Evolutionary conservation across 2,888 invertebrate genomes (phyloP), one percentile per base, ranked within the genome.

Genomic region (Lomographa bimaculata): DNA sequence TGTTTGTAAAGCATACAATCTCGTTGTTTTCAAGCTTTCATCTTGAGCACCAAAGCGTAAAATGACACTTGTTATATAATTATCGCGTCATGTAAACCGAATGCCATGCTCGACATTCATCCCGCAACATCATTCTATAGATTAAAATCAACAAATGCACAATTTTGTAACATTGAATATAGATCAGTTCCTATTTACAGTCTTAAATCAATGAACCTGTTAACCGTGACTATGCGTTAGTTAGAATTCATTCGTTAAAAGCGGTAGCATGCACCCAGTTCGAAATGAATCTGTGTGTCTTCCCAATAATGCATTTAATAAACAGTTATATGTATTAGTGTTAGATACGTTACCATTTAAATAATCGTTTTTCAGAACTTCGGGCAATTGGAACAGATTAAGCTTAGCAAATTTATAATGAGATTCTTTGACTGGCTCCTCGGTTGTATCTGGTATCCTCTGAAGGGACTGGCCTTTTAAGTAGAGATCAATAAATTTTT

Each of bases 241-340:
- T 14, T 34, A 38, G 35, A 40, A 33, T 24, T 24, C 28, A 28
- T 40, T 33, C 24, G 12, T 33, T 39, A 27, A 27, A 50, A 50
- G 54, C 47, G 17, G 21, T 39, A 20, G 56, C 79, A 78, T 79
- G 81, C 81, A 78, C 71, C 69, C 79, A 80, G 74, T 75, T 73
- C 69, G 54, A 46, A 69, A 63, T 64, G 70, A 75, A 83, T 86
- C 87, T 86, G 87, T 87, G 84, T 86, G 86, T 89, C 89, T 85
- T 79, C 83, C 64, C 54, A 63, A 54, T 29, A 25, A 30, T 40
- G 38, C 18, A 19, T n/a, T n/a, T n/a, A 20, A 12, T 23, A 40
- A 46, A 26, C 42, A 46, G 40, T 56, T 42, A 51, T 51, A 50
- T 40, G 60, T 60, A 57, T 51, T 59, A 57, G 51, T 64, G 48